A percentile compares a stretch with the other conserved stretches of the same genome.
Evolutionary conservation across 2,797 vertebrate genomes (phyloP).

Genomic region (Parauchenoglanis ngamensis): DNA sequence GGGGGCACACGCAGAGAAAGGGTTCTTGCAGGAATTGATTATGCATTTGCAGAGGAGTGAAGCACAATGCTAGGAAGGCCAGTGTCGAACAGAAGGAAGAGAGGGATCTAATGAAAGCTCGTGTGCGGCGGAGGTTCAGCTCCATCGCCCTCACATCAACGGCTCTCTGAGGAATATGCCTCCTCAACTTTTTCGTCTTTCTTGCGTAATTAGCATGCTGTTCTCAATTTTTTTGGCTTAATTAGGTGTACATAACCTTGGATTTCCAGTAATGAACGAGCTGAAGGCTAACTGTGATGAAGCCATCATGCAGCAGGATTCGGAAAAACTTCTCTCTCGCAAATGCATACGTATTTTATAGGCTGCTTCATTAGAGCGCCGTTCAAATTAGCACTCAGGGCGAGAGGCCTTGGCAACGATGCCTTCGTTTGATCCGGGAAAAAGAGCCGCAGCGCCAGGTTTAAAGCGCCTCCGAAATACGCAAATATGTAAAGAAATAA

Average conservation of each 20-base stretch:
- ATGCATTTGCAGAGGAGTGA: conserved; percentile 76
- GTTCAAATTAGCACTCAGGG: conserved; percentile 29
- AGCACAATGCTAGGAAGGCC: conserved; percentile 70
- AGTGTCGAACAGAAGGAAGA: conserved; percentile 75
- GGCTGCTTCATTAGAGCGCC: conserved; percentile 24
- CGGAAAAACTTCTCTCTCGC: conserved; percentile 66
- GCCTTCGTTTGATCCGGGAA: conserved; percentile 4
- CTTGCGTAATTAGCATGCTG: conserved; percentile 84
- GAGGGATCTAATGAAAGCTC: conserved; percentile 75
- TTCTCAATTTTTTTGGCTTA: conserved; percentile 83
- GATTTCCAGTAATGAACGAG: conserved; percentile 84
- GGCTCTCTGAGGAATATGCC: conserved; percentile 81
- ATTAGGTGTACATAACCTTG: conserved; percentile 88
- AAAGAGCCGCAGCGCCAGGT: background rate
- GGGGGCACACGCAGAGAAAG: conserved; percentile 52
- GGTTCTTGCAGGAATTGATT: conserved; percentile 80
- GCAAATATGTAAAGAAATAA: conserved; percentile 34
- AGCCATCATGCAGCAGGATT: conserved; percentile 81
- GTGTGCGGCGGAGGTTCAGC: conserved; percentile 67
- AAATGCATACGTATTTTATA: conserved; percentile 36
- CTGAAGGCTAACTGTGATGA: conserved; percentile 79
- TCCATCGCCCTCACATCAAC: conserved; percentile 72
- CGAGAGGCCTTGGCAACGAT: conserved; percentile 13
- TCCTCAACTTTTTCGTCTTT: conserved; percentile 77
- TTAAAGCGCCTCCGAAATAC: conserved; percentile 1